Base-by-base conservation (phyloP, 1,140 invertebrate species). In the Telenomus remus region DNA sequence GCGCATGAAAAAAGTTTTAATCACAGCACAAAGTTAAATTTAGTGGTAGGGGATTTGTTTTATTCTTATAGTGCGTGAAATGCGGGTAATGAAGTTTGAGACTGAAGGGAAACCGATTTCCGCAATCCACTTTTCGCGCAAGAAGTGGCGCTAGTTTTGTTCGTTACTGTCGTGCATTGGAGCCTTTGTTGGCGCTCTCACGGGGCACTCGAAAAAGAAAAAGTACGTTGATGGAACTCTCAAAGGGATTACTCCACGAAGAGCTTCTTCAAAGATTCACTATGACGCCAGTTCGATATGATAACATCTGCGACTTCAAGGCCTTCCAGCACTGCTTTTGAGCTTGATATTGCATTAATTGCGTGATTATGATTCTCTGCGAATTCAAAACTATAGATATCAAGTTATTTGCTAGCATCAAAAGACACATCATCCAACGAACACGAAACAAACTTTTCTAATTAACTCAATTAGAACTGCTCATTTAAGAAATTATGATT, bases 231-330 rank as follows among this genome's bases (percentile, higher is more conserved):
- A 65, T 65, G 60, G 60, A 72, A 64, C 69, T 72, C 63, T 64
- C 60, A 72, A 72, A 57, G 42, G 60, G 69, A 72, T 72, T 72
- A 64, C 59, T 42, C 48, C 3, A 33, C n/a, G 16, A 9, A n/a
- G 34, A 47, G 68, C 42, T 61, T 16, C 68, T 57, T 47, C 47
- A 44, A 10, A 57, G 59, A 63, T 71, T 63, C 59, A 39, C 12
- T 13, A 27, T 47, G 59, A 71, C 51, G 50, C 12, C 43, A 54
- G 66, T 61, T 44, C 50, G 51, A 70, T 60, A 47, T 53, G 48
- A 61, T 61, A 55, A 1, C 44, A 61, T 61, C 50, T 55, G 61
- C 49, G 59, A 71, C 51, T 56, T 19, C 16, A 63, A 56, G 53
- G 51, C 33, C 54, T 59, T 60, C 56, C 51, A 27, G 19, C 19